Evolutionary conservation across 2,888 invertebrate genomes (phyloP).

Genomic region (Hyppa rectilinea): DNA sequence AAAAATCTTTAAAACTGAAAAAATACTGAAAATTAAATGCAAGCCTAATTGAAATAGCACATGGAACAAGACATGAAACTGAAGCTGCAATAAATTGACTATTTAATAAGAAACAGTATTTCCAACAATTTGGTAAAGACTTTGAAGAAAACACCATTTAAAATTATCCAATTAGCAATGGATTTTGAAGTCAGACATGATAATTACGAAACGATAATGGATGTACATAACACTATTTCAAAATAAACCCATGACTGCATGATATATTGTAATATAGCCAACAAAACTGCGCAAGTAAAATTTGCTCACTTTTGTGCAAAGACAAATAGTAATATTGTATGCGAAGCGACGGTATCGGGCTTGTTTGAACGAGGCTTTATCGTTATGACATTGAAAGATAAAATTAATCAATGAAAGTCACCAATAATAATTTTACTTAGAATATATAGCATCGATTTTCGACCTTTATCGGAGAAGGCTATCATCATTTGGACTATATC

Average conservation of each 20-base stretch:
- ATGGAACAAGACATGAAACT: not conserved
- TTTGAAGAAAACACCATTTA: not conserved
- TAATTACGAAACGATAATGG: conserved; percentile 33
- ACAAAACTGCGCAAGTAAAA: conserved; percentile 45
- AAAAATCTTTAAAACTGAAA: not conserved
- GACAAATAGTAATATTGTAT: conserved; percentile 56
- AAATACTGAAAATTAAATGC: not conserved
- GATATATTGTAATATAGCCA: conserved; percentile 38
- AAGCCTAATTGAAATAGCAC: not conserved
- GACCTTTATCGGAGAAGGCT: conserved; percentile 42
- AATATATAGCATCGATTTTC: conserved; percentile 50
- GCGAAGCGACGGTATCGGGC: conserved; percentile 49
- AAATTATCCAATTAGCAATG: conserved; percentile 4
- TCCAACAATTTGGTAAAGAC: not conserved
- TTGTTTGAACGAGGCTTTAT: conserved; percentile 67
- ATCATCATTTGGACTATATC: conserved; percentile 33
- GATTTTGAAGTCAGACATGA: conserved; percentile 4
- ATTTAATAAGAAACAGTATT: not conserved
- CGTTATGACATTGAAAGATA: conserved; percentile 81
- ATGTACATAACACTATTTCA: conserved; percentile 23
- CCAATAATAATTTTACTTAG: conserved; percentile 58
- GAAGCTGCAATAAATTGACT: not conserved
- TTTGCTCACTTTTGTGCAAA: conserved; percentile 33
- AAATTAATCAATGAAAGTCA: conserved; percentile 76
- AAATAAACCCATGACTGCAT: conserved; percentile 32